These are phyloP conservation scores for Tachypleus tridentatus DNA, from an alignment of 1,140 invertebrate genomes.

Conservation along the genomic window DNA sequence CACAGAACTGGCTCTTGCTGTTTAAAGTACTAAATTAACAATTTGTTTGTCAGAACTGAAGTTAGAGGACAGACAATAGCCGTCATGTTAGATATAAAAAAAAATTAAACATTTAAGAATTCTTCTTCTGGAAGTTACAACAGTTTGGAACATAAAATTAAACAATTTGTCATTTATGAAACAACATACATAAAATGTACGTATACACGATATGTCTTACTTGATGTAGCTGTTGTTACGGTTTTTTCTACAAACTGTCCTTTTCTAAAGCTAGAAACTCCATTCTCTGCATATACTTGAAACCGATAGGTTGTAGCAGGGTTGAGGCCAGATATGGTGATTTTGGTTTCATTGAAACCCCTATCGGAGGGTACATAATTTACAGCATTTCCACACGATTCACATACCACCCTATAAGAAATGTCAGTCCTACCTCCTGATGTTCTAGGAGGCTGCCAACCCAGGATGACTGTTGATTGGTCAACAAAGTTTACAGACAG, in stretches of 20 bases:
- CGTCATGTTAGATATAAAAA: no score
- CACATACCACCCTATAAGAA: conserved; percentile 71
- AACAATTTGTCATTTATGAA: no score
- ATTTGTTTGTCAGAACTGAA: no score
- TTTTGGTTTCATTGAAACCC: conserved; percentile 78
- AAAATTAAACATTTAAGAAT: no score
- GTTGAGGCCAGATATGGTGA: conserved; percentile 77
- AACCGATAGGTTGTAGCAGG: conserved; percentile 82
- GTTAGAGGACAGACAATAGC: no score
- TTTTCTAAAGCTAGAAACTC: conserved; percentile 47
- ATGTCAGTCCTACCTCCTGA: conserved; percentile 67
- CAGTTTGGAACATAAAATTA: no score
- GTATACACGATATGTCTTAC: no score
- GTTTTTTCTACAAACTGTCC: conserved; percentile 56
- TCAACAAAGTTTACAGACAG: conserved; percentile 75
- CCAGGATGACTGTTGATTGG: conserved; percentile 77
- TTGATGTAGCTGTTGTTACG: conserved; percentile 63
- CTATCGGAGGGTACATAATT: conserved; percentile 54
- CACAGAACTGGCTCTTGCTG: no score
- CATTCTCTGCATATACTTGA: conserved; percentile 74
- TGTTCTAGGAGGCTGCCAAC: conserved; percentile 68
- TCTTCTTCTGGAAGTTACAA: no score
- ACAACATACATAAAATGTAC: no score
- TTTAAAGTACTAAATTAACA: no score
- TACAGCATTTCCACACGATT: conserved; percentile 59